Conservation (phyloP, 2,797 vertebrate species). For the Otolemur crassicaudatus region DNA sequence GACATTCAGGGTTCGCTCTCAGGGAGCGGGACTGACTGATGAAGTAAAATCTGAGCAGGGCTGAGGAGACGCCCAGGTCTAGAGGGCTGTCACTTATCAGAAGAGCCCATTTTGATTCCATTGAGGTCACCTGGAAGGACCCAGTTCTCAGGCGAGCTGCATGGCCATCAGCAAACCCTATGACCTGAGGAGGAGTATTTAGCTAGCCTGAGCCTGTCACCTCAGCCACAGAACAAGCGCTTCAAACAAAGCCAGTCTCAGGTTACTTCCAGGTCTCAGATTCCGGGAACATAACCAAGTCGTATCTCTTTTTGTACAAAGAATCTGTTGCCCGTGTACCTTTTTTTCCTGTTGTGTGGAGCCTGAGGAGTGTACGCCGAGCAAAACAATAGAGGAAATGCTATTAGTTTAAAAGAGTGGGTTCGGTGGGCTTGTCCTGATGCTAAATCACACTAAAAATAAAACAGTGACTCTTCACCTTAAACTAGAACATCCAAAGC, state of each 20-base stretch:
- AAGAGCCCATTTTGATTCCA: not conserved
- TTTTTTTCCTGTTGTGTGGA: slow-evolving; percentile 8
- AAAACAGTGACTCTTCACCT: slow-evolving; percentile 63
- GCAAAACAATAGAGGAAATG: slow-evolving; percentile 39
- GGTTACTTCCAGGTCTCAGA: not conserved
- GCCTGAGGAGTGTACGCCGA: not conserved
- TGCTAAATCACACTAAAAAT: slow-evolving; percentile 55
- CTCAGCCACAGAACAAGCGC: not conserved
- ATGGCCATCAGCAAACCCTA: not conserved
- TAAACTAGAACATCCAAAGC: slow-evolving; percentile 66
- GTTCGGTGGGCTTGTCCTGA: not conserved
- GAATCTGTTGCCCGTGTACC: not conserved
- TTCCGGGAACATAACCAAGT: not conserved
- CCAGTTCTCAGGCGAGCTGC: not conserved
- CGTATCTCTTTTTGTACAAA: not conserved
- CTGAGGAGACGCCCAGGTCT: not conserved
- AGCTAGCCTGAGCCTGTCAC: not conserved
- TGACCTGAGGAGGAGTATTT: not conserved
- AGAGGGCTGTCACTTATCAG: not conserved
- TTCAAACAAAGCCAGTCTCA: not conserved
- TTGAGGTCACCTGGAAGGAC: not conserved
- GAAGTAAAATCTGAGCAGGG: not conserved
- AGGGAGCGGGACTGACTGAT: not conserved
- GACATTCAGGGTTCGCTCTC: not conserved
- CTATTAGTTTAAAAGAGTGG: slow-evolving; percentile 35